phyloP scores from a whole-genome alignment of 2,888 invertebrate species.

The Geotrupes spiniger region DNA sequence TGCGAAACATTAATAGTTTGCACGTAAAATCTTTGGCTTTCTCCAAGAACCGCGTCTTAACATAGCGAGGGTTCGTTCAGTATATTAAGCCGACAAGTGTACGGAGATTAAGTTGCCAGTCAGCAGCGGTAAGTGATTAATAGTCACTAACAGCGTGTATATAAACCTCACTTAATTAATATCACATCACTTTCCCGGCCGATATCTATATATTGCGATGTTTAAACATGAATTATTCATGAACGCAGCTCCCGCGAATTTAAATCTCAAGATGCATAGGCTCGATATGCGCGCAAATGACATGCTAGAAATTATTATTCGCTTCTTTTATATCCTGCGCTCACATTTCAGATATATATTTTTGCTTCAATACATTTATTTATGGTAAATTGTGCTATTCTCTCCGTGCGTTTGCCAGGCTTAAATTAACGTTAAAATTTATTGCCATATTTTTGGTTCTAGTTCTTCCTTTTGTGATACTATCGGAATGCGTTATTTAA shows the following conservation, averaged over 20 bases:
- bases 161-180: slow-evolving; percentile 46
- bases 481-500: no score
- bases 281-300: slow-evolving; percentile 30
- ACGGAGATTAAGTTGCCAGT: slow-evolving; percentile 39
- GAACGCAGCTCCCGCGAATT: slow-evolving; percentile 42
- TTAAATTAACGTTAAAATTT: no score
- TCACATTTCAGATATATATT: no score
- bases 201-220: slow-evolving; percentile 43
- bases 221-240: slow-evolving; percentile 47
- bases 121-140: slow-evolving; percentile 43
- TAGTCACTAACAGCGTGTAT: slow-evolving; percentile 36
- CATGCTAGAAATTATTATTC: slow-evolving; percentile 30
- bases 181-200: slow-evolving; percentile 43
- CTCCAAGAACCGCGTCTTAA: slow-evolving; percentile 2
- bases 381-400: not conserved
- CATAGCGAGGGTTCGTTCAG: slow-evolving; percentile 17
- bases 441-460: no score
- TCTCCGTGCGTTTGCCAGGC: no score
- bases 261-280: slow-evolving; percentile 44
- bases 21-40: not conserved
- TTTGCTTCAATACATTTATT: slow-evolving; percentile 2
- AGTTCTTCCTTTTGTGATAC: no score
- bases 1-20: no score
- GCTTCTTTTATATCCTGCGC: slow-evolving; percentile 22
- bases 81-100: slow-evolving; percentile 38